Base-by-base conservation (phyloP, 92 coral and sea anemone genomes). In the Parazoanthus swiftii region DNA sequence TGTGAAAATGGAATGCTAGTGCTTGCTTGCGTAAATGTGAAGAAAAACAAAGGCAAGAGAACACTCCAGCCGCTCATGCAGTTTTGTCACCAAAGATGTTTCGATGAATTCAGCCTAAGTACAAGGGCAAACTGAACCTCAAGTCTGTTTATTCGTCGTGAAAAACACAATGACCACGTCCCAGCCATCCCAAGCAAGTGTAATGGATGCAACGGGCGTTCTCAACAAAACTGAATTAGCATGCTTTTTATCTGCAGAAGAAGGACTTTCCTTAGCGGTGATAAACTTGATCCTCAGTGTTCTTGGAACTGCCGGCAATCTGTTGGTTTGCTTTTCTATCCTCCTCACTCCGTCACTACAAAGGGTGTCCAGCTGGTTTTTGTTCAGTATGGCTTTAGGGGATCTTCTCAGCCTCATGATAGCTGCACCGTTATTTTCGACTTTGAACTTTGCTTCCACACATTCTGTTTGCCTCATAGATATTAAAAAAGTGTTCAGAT, bases 321-420 rank as follows among this genome's bases (percentile, higher is more conserved):
- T 81, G 16, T 63, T 81, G 74, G 86, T 81, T 65, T 81, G 86
- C 23, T 37, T 67, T 10, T 81, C 86, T 6, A 81, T 81, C 44
- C 29, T 81, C 18, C 50, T 43, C 10, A 81, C 86, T 42, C 86
- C 86, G 4, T 81, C 76, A 42, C 58, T 81, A 43, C 86, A 67
- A 43, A 44, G 26, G 56, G 76, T 82, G n/a, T 82, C 86, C 33
- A 82, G 67, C 86, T 82, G 86, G 76, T 21, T 82, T 23, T 35
- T 82, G 76, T 82, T 82, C n/a, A 66, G 86, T 73, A 82, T 82
- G 86, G 86, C 86, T 36, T 50, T 82, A 36, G 18, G 86, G 6
- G 86, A 82, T 38, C 86, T 82, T 68, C 58, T 82, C 15, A 82
- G 65, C 50, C 76, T 38, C n/a, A 63, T 82, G 75, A 66, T 82